These are phyloP conservation scores for Xanthia togata DNA, from an alignment of 2,888 invertebrate genomes.

Conservation along the genomic window DNA sequence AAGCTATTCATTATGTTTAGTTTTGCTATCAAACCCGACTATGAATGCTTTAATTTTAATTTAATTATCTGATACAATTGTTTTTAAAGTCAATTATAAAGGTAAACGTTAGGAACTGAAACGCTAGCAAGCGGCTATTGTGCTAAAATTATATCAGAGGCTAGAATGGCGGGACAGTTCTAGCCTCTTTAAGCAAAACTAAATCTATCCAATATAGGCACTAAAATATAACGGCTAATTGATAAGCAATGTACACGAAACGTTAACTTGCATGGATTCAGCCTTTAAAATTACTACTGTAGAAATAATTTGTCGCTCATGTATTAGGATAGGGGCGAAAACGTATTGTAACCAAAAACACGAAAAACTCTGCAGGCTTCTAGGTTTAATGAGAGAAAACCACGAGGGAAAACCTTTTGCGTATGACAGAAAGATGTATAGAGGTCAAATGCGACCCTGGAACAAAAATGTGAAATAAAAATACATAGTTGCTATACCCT, in stretches of 20 bases:
- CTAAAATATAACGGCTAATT: not conserved
- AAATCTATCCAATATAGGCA: not conserved
- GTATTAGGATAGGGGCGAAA: not conserved
- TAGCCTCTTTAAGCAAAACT: conserved; percentile 6
- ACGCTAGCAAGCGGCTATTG: not conserved
- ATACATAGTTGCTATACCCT: not conserved
- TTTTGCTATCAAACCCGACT: conserved; percentile 10
- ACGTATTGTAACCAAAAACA: conserved; percentile 15
- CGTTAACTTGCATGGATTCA: not conserved
- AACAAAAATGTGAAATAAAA: conserved; percentile 42
- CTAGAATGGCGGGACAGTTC: not conserved
- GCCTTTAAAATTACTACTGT: not conserved
- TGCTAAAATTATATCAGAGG: not conserved
- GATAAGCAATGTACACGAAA: not conserved
- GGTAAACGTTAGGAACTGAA: conserved; percentile 1
- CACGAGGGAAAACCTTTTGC: conserved; percentile 58
- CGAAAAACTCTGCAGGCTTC: conserved; percentile 21
- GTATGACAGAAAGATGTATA: conserved; percentile 42
- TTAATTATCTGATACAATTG: not conserved
- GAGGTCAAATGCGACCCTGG: conserved; percentile 39
- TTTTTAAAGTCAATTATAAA: not conserved
- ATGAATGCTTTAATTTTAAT: not conserved
- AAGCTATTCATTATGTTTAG: not conserved
- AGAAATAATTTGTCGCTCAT: not conserved
- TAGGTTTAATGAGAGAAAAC: conserved; percentile 40